These are phyloP conservation scores for Dendropsophus ebraccatus DNA, from an alignment of 2,113 vertebrate species.

Conservation along the genomic window DNA sequence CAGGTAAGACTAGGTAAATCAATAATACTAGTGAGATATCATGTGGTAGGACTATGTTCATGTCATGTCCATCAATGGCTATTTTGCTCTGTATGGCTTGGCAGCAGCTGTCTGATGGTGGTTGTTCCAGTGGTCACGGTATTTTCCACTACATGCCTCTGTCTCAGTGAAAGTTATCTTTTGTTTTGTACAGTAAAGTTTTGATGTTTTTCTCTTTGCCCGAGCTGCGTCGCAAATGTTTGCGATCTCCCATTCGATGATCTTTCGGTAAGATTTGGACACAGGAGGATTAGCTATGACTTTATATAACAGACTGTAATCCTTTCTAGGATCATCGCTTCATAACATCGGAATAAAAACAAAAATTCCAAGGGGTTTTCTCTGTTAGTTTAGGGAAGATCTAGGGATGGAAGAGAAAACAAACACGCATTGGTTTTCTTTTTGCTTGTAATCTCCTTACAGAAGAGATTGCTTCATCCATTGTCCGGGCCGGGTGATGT, in stretches of 20 bases:
- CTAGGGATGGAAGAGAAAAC: neutral
- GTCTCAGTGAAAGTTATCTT: too few species aligned
- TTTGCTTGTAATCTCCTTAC: constrained; percentile 1
- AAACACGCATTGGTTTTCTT: neutral
- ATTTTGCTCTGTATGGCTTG: too few species aligned
- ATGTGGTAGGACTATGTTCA: too few species aligned
- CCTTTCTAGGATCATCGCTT: neutral
- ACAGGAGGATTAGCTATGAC: too few species aligned
- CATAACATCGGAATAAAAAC: neutral
- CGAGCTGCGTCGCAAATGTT: neutral
- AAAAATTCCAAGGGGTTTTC: neutral
- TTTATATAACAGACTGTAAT: constrained; percentile 20
- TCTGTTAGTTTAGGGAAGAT: neutral
- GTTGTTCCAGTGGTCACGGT: too few species aligned
- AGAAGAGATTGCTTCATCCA: neutral
- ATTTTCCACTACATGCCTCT: too few species aligned
- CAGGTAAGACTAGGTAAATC: too few species aligned
- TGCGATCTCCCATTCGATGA: neutral
- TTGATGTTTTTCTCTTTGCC: neutral
- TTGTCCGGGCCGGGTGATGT: neutral
- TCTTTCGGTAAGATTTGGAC: neutral
- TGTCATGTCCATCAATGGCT: too few species aligned
- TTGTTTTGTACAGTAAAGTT: neutral
- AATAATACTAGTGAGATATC: too few species aligned
- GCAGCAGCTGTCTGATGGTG: too few species aligned